A percentile compares a stretch with the other conserved stretches of the same genome.
phyloP scores from a whole-genome alignment of 2,888 invertebrate genomes.

The Torymus tubicola region DNA sequence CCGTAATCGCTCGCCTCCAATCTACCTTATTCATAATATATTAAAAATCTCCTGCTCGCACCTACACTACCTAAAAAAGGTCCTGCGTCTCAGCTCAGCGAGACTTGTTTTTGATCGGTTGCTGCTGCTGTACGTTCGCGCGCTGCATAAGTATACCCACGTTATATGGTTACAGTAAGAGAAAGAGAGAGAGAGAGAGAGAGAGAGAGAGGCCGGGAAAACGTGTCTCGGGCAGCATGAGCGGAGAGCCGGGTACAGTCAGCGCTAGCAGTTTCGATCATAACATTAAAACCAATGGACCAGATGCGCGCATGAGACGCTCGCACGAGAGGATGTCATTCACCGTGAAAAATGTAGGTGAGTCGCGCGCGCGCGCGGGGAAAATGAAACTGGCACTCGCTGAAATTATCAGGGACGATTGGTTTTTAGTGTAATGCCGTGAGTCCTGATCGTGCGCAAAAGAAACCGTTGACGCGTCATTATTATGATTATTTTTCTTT shows the following conservation, averaged over 20 bases:
- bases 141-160: background rate
- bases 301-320: background rate
- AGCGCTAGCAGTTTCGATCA: slow-evolving; percentile 64
- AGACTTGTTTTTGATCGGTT: slow-evolving; percentile 46
- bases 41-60: no score
- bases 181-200: background rate
- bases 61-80: no score
- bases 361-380: slow-evolving; percentile 10
- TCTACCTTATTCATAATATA: no score
- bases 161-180: no score
- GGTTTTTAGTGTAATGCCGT: slow-evolving; percentile 54
- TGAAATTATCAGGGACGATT: slow-evolving; percentile 55
- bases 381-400: slow-evolving; percentile 46
- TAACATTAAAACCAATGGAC: slow-evolving; percentile 60
- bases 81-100: background rate
- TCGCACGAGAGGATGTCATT: slow-evolving; percentile 10
- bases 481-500: no score
- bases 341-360: slow-evolving; percentile 39
- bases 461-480: background rate
- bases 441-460: background rate
- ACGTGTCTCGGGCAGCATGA: slow-evolving; percentile 62
- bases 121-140: background rate
- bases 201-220: slow-evolving; percentile 60
- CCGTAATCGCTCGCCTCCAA: no score
- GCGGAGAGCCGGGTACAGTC: slow-evolving; percentile 69